Base-by-base conservation (phyloP, 2,888 invertebrate genomes). In the Hirtodrosophila duncani region DNA sequence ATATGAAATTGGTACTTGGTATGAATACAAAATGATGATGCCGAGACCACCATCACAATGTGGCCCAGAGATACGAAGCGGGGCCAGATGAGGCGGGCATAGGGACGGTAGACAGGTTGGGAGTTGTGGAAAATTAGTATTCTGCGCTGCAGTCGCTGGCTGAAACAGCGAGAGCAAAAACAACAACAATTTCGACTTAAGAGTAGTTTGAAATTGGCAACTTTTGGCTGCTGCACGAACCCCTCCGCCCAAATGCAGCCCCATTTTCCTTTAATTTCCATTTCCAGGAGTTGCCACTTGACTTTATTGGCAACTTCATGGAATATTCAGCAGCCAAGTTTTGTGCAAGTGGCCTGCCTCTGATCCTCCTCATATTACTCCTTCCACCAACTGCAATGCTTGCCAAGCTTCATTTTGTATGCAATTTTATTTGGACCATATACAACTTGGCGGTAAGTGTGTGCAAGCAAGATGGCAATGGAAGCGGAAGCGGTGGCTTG, bases 21-120 rank as follows among this genome's bases (percentile, higher is more conserved):
- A 84, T 85, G 85, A 84, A 85, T 85, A 75, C 82, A 70, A 78
- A 83, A 83, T 84, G 70, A 83, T 84, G 70, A 79, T 58, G 71
- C 57, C 60, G 61, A 75, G 80, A 71, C 64, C 67, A 70, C 72
- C 72, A n/a, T n/a, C n/a, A 71, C 72, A 78, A 55, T 71, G 75
- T 48, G 29, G 23, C 18, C 34, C 17, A 18, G 44, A 29, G 24
- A 3, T 11, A 11, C n/a, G 17, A 36, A 9, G 9, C 9, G n/a
- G 26, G 27, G 20, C 17, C 13, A 27, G 23, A 18, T 31, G 53
- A 30, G 10, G 30, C 9, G 23, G 13, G 43, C 7, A 21, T 30
- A 3, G 2, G 36, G 16, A 13, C n/a, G 39, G 20, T 33, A 30
- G 34, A 9, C 11, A 13, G 4, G 2, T 23, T 27, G 39, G 21